Base-by-base conservation (phyloP, 2,797 vertebrate species). In the Monodelphis domestica region DNA sequence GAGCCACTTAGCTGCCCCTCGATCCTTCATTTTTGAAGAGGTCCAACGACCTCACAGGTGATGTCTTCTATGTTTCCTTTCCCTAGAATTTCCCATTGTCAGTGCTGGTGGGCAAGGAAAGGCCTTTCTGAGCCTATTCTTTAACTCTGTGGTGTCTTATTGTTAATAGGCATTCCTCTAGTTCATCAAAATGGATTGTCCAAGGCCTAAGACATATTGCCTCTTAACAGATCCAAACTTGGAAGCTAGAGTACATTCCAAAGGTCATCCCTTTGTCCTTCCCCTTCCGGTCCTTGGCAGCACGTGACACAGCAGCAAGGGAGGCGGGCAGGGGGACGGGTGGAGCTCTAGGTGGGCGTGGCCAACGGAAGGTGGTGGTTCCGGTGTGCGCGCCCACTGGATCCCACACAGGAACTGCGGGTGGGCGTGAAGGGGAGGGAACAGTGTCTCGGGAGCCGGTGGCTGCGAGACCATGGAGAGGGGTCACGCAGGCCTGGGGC, bases 401-500 rank as follows among this genome's bases (percentile, higher is more conserved):
- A 4, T 4, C 28, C 17, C 28, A 11, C 51, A 9, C 53, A 5
- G 30, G 50, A 7, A 38, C 28, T 52, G n/a, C 54, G 56, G 29
- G 63, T 1, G 50, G 57, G 51, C 33, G 12, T 26, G 28, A 1
- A 50, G 0, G 6, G 29, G 87, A 54, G 90, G 93, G 92, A 95
- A 89, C 15, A 0, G 15, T 14, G 4, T 5, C 0, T 24, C 9
- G 38, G 0, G 59, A 10, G 11, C 2, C 12, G 29, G 2, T 6
- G 94, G 10, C 1, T 12, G 0, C 0, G 53, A 17, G 57, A 78
- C 53, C 0, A 97, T 97, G 97, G 95, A 92, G 38, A 84, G 1
- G 5, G 1, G 1, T 0, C 5, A 0, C 0, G 6, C 0, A 12
- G 45, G 15, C 1, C 5, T 5, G 17, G 14, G 17, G 33, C 1